phyloP scores from a whole-genome alignment of 2,888 invertebrate genomes.

The Eupithecia subfuscata region DNA sequence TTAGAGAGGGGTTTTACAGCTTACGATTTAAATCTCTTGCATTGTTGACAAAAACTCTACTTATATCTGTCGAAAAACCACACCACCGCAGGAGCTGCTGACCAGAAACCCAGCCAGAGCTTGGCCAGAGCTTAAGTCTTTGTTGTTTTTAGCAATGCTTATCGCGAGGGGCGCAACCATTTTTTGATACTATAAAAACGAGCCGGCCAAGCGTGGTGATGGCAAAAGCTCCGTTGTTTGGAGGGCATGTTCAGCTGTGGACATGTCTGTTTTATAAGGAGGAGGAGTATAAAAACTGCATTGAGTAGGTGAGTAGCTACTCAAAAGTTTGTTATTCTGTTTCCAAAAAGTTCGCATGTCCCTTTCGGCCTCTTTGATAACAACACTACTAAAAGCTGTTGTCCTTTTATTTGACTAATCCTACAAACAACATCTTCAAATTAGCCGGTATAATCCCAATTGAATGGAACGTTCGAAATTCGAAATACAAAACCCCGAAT shows the following conservation, averaged over 20 bases:
- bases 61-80: not conserved
- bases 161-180: no score
- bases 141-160: no score
- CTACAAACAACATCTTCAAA: conserved; percentile 48
- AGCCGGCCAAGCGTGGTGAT: no score
- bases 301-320: not conserved
- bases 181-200: no score
- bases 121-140: no score
- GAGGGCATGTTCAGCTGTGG: no score
- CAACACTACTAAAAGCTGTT: conserved; percentile 32
- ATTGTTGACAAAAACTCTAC: not conserved
- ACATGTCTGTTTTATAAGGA: no score
- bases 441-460: conserved; percentile 53
- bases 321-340: not conserved
- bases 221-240: no score
- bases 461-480: conserved; percentile 54
- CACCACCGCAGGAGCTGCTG: not conserved
- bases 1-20: not conserved
- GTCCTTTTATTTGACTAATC: conserved; percentile 28
- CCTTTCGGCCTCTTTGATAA: conserved; percentile 27
- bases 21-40: not conserved
- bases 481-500: conserved; percentile 54
- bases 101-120: not conserved
- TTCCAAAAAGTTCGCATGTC: conserved; percentile 9
- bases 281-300: not conserved